phyloP scores from a whole-genome alignment of 1,140 invertebrate genomes.

The Drosophila elegans region DNA sequence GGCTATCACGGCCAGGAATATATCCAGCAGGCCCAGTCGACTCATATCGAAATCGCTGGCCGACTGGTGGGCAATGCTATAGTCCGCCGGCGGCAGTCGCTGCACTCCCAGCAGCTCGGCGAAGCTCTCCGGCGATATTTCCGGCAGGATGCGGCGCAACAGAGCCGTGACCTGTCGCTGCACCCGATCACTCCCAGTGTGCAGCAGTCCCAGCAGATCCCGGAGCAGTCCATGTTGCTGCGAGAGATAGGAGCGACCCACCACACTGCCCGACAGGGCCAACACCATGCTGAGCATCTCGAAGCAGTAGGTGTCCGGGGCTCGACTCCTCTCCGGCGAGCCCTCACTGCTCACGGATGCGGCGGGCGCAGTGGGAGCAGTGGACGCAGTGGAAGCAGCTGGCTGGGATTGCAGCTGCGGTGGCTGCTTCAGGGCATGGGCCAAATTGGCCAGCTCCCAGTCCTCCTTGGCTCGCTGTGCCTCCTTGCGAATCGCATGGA shows the following conservation, averaged over 20 bases:
- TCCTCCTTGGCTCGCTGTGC: constrained; percentile 93
- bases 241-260: constrained; percentile 95
- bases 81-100: constrained; percentile 90
- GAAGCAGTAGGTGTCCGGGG: constrained; percentile 97
- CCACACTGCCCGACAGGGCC: constrained; percentile 96
- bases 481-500: constrained; percentile 96
- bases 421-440: constrained; percentile 73
- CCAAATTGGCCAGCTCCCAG: constrained; percentile 89
- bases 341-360: constrained; percentile 56
- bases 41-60: constrained; percentile 88
- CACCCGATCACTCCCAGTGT: constrained; percentile 97
- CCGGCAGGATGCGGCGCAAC: constrained; percentile 92
- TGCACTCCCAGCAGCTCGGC: constrained; percentile 89
- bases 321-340: constrained; percentile 85
- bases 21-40: constrained; percentile 90
- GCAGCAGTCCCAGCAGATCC: constrained; percentile 94
- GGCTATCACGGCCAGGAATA: constrained; percentile 94
- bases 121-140: constrained; percentile 90
- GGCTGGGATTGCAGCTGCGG: constrained; percentile 26
- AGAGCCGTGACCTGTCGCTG: constrained; percentile 96
- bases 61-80: constrained; percentile 88
- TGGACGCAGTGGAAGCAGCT: neutral
- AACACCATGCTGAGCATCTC: constrained; percentile 98
- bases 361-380: too few species aligned
- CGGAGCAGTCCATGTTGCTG: constrained; percentile 93